A percentile compares a stretch with the other conserved stretches of the same genome.
Evolutionary conservation across 2,797 vertebrate species (phyloP).

Genomic region (Vultur gryphus): DNA sequence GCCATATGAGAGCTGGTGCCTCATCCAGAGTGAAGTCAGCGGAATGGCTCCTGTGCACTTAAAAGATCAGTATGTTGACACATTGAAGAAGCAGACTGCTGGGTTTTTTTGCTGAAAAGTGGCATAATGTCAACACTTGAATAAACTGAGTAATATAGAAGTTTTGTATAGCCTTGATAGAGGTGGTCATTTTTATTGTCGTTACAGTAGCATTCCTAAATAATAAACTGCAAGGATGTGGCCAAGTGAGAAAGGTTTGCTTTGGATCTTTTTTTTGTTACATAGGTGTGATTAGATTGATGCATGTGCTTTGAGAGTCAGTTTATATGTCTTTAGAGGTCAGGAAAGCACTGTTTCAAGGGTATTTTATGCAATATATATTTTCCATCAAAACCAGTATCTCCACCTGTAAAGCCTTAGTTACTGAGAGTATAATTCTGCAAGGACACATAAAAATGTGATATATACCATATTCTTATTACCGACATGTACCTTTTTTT

Average conservation of each 20-base stretch:
- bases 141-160: background rate
- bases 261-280: background rate
- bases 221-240: background rate
- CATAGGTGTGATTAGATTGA: background rate
- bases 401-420: background rate
- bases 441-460: background rate
- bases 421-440: background rate
- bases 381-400: background rate
- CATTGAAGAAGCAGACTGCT: background rate
- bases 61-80: background rate
- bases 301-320: background rate
- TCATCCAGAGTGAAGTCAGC: background rate
- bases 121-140: background rate
- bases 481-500: rapidly evolving
- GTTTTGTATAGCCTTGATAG: background rate
- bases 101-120: background rate
- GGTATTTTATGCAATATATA: background rate
- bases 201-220: background rate
- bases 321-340: background rate
- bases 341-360: background rate
- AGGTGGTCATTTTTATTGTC: background rate
- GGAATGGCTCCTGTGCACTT: background rate
- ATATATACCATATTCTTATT: background rate
- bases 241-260: background rate
- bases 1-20: background rate